Conservation (phyloP, 2,888 invertebrate species). For the Cryptus armator region DNA sequence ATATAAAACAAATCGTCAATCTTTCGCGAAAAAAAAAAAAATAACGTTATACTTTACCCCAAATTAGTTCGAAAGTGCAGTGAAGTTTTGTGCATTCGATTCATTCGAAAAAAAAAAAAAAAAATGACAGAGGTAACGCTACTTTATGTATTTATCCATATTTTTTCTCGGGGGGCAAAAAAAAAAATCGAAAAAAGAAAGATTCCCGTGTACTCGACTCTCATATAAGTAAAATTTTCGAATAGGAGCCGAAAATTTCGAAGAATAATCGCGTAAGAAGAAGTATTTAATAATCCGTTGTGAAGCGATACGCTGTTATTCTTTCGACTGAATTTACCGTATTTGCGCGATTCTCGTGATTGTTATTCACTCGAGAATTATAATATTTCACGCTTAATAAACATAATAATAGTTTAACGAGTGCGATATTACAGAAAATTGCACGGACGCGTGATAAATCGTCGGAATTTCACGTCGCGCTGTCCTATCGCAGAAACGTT, state of each 20-base stretch:
- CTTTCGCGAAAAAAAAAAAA: neutral
- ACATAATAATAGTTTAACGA: neutral
- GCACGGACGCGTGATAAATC: conserved; percentile 31
- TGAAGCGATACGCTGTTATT: conserved; percentile 1
- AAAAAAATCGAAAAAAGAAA: neutral
- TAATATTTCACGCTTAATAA: neutral
- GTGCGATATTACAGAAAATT: conserved; percentile 22
- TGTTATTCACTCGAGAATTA: conserved; percentile 5
- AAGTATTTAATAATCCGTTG: neutral
- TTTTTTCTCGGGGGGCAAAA: neutral
- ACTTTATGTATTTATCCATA: neutral
- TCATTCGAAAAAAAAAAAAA: conserved; percentile 11
- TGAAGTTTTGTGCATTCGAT: conserved; percentile 29
- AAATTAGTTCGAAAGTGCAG: conserved; percentile 26
- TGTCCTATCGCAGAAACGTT: conserved; percentile 38
- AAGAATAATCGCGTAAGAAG: neutral
- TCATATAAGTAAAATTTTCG: too few species aligned
- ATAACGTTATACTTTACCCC: neutral
- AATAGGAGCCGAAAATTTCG: too few species aligned
- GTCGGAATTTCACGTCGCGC: conserved; percentile 38
- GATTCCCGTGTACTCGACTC: too few species aligned
- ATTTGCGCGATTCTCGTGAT: neutral
- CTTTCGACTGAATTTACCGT: conserved; percentile 17
- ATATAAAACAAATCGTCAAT: neutral
- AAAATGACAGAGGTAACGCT: conserved; percentile 53